A percentile compares a stretch with the other conserved stretches of the same genome.
These are phyloP conservation scores for Episyrphus balteatus DNA, from an alignment of 1,140 invertebrate genomes.

Conservation along the genomic window DNA sequence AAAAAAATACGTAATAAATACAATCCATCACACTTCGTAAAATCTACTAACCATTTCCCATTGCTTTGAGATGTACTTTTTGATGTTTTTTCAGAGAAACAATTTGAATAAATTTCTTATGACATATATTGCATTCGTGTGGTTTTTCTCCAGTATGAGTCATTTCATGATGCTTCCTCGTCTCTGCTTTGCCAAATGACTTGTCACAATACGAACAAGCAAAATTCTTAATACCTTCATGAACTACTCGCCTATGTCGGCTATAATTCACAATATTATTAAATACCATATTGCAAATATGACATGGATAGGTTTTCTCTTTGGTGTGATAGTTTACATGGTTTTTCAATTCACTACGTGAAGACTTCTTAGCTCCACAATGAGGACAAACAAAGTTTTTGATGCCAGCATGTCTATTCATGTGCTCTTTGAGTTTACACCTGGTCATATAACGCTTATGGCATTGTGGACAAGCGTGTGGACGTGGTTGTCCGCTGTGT, in stretches of 20 bases:
- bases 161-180: conserved; percentile 31
- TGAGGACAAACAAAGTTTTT: conserved; percentile 29
- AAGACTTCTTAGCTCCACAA: conserved; percentile 28
- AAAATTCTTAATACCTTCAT: conserved; percentile 20
- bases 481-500: conserved; percentile 17
- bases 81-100: conserved; percentile 24
- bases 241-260: conserved; percentile 23
- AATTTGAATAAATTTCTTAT: conserved; percentile 22
- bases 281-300: conserved; percentile 22
- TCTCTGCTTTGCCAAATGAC: conserved; percentile 24
- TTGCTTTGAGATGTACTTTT: conserved; percentile 13
- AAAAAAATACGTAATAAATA: no score
- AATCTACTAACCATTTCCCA: no score
- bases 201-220: conserved; percentile 24
- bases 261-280: conserved; percentile 25
- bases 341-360: conserved; percentile 23
- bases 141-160: conserved; percentile 40
- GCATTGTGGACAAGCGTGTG: conserved; percentile 16
- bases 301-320: conserved; percentile 24
- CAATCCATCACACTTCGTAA: no score
- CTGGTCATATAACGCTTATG: conserved; percentile 14
- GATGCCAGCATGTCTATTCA: conserved; percentile 28
- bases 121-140: conserved; percentile 19
- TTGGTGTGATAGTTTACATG: conserved; percentile 27
- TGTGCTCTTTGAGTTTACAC: conserved; percentile 24